A percentile compares a stretch with the other conserved stretches of the same genome.
phyloP scores from a whole-genome alignment of 2,113 vertebrate genomes.

The Numenius arquata region DNA sequence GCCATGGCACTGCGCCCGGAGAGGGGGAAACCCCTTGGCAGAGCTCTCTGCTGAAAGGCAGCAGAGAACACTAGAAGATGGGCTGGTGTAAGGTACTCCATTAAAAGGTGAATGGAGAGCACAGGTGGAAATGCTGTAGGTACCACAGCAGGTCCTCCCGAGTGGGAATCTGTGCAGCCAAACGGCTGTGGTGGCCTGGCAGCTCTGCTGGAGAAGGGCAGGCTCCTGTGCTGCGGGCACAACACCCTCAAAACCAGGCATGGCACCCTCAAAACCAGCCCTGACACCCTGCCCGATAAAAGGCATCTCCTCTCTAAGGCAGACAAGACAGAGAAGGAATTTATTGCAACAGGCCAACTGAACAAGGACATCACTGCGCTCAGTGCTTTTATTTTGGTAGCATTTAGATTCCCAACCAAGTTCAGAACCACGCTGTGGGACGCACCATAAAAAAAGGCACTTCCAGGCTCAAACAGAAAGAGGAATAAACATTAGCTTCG shows the following conservation, averaged over 20 bases:
- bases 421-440: background rate
- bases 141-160: background rate
- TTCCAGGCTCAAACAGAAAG: background rate
- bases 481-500: background rate
- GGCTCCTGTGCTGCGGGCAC: accelerated
- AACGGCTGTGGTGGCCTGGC: accelerated
- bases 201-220: background rate
- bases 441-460: background rate
- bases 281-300: background rate
- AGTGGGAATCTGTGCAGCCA: background rate
- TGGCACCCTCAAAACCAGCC: background rate
- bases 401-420: background rate
- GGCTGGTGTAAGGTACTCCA: background rate
- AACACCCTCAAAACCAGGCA: no score
- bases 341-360: background rate
- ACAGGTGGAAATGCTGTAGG: background rate
- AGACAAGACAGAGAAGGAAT: background rate
- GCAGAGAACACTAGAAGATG: background rate
- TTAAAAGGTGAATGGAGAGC: background rate
- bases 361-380: background rate
- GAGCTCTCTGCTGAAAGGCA: background rate
- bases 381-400: background rate
- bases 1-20: background rate
- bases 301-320: background rate
- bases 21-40: background rate